A percentile compares a stretch with the other conserved stretches of the same genome.
phyloP scores from a whole-genome alignment of 2,113 vertebrate genomes.

The Hippotragus niger region DNA sequence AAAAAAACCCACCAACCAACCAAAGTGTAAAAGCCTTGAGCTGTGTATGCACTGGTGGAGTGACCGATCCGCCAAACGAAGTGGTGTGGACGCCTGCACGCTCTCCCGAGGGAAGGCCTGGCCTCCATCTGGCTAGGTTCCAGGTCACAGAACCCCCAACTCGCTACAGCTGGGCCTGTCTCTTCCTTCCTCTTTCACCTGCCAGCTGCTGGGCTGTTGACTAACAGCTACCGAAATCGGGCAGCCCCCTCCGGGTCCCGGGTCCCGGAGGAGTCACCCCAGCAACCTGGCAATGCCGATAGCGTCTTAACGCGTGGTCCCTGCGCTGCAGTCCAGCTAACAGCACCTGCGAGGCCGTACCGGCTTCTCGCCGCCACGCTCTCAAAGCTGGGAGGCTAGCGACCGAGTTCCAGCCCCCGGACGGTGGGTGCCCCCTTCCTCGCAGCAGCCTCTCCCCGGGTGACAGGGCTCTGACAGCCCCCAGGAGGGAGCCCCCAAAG shows the following conservation, averaged over 20 bases:
- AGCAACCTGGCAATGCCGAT: background rate
- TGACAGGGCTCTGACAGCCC: background rate
- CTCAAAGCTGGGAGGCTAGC: background rate
- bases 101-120: background rate
- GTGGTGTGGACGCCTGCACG: background rate
- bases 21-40: background rate
- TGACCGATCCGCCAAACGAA: background rate
- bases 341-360: background rate
- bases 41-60: background rate
- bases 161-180: constrained; percentile 52
- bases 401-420: background rate
- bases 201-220: background rate
- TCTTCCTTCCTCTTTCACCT: constrained; percentile 37
- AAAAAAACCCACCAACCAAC: background rate
- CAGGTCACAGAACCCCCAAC: constrained; percentile 41
- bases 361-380: background rate
- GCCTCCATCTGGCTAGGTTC: constrained; percentile 5
- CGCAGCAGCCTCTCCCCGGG: background rate
- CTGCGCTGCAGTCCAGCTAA: background rate
- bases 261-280: background rate
- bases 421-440: background rate
- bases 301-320: background rate
- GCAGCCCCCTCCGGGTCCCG: background rate
- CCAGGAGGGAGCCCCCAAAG: background rate
- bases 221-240: background rate